phyloP scores from a whole-genome alignment of 2,797 vertebrate species.

The Alauda arvensis region DNA sequence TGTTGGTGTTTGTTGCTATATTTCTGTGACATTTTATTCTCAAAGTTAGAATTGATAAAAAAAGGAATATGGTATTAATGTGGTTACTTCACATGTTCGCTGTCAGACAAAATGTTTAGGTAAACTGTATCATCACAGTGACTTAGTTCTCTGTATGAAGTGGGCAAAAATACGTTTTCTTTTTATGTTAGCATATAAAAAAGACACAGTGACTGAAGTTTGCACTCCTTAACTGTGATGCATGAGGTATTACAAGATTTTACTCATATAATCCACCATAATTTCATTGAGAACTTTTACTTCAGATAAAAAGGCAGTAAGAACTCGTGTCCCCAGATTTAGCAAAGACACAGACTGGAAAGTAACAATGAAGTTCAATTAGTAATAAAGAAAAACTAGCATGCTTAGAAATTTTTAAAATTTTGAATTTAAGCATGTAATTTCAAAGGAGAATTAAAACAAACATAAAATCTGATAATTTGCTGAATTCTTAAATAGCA shows the following conservation, averaged over 20 bases:
- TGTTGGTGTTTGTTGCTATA: background rate
- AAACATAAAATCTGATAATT: background rate
- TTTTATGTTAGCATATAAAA: background rate
- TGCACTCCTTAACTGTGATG: background rate
- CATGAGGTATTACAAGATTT: background rate
- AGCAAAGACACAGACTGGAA: background rate
- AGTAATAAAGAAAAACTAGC: background rate
- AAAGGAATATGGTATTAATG: background rate
- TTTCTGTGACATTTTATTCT: background rate
- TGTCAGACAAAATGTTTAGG: background rate
- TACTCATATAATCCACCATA: background rate
- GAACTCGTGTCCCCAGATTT: background rate
- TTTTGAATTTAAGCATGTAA: background rate
- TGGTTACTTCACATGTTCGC: background rate
- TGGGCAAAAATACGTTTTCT: background rate
- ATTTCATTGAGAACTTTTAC: background rate
- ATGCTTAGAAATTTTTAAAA: background rate
- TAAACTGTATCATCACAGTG: background rate
- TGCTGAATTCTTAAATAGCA: background rate
- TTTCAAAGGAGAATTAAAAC: background rate
- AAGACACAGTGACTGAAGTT: background rate
- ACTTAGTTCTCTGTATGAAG: background rate
- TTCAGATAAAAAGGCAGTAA: background rate
- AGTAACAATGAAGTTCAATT: background rate
- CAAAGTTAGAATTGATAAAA: slow-evolving; percentile 3